Percentiles rank a stretch among this genome's conserved stretches.
Conservation (phyloP, 2,797 vertebrate genomes). For the Galago senegalensis region DNA sequence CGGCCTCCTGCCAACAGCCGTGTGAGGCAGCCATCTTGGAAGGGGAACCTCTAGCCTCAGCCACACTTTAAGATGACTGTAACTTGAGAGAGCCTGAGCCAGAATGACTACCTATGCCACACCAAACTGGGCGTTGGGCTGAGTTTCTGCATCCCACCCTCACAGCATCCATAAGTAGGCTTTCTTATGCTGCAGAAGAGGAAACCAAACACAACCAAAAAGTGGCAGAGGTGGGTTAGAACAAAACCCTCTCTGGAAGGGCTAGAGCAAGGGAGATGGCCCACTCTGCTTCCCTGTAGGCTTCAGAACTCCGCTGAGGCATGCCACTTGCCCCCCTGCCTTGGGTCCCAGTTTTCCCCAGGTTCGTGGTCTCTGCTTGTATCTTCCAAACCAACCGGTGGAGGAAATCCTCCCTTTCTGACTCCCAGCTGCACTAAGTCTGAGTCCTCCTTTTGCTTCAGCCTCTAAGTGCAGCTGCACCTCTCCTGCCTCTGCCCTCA, state of each 20-base stretch:
- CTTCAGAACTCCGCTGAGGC: background rate
- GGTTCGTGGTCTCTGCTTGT: background rate
- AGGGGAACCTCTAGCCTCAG: background rate
- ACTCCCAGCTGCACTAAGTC: background rate
- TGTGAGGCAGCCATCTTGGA: background rate
- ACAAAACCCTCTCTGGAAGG: background rate
- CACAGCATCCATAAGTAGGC: background rate
- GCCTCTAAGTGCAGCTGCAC: background rate
- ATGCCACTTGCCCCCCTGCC: background rate
- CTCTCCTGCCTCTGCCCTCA: background rate
- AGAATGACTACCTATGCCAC: background rate
- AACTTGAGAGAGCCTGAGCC: background rate
- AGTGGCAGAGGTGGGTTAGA: no score
- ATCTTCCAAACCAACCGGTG: background rate
- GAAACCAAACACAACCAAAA: background rate
- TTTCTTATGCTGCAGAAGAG: background rate
- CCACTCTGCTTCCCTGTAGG: background rate
- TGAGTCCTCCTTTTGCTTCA: background rate
- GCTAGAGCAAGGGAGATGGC: background rate
- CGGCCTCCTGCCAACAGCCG: background rate
- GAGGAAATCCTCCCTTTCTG: no score
- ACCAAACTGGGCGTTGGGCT: no score
- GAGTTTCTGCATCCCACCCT: background rate
- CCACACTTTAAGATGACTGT: background rate
- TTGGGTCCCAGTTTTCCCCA: background rate